A percentile compares a stretch with the other conserved stretches of the same genome.
These are phyloP conservation scores for Xenopus tropicalis DNA, from an alignment of 2,113 vertebrate genomes.

Conservation along the genomic window UCB_Xtro_10.0 CM004444.2:25819501-25820000, in stretches of 20 bases:
- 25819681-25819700: constrained; percentile 68
- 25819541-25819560: constrained; percentile 72
- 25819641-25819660: constrained; percentile 72
- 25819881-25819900: too few relatives aligned
- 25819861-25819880: too few relatives aligned
- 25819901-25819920: too few relatives aligned
- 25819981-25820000: too few relatives aligned
- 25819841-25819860: not conserved
- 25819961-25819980: too few relatives aligned
- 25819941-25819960: too few relatives aligned
- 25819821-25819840: constrained; percentile 52
- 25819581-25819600: constrained; percentile 60
- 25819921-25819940: too few relatives aligned
- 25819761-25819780: constrained; percentile 44
- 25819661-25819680: constrained; percentile 69
- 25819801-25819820: constrained; percentile 66
- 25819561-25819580: constrained; percentile 64
- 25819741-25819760: constrained; percentile 54
- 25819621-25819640: constrained; percentile 65
- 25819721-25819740: constrained; percentile 70
- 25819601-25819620: constrained; percentile 52
- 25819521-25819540: constrained; percentile 60
- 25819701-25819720: constrained; percentile 75
- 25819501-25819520: constrained; percentile 60
- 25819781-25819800: constrained; percentile 56